A percentile compares a stretch with the other conserved stretches of the same genome.
Evolutionary conservation across 2,113 vertebrate species (phyloP).

Genomic region (Oncorhynchus keta): DNA sequence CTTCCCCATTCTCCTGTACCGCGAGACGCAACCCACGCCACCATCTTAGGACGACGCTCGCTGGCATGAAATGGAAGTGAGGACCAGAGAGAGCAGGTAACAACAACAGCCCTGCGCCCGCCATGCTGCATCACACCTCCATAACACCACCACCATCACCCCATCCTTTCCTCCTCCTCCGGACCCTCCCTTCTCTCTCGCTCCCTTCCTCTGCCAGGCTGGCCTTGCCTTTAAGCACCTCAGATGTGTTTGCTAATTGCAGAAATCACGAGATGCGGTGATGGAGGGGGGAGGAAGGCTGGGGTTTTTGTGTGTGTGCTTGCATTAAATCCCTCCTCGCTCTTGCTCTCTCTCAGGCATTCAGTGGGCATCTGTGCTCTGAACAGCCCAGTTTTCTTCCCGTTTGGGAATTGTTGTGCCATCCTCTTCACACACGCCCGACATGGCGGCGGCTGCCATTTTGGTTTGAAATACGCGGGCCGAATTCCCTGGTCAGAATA

Average conservation of each 20-base stretch:
- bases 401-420: conserved; percentile 67
- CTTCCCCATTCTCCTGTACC: conserved; percentile 72
- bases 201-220: conserved; percentile 12
- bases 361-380: conserved; percentile 68
- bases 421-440: conserved; percentile 50
- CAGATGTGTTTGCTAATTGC: conserved; percentile 71
- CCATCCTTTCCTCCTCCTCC: conserved; percentile 5
- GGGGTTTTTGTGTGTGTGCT: conserved; percentile 62
- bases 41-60: conserved; percentile 76
- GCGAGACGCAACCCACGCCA: conserved; percentile 69
- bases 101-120: conserved; percentile 38
- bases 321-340: conserved; percentile 68
- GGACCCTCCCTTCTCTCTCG: not conserved
- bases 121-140: conserved; percentile 23
- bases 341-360: conserved; percentile 66
- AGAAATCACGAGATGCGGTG: conserved; percentile 52
- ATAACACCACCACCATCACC: conserved; percentile 9
- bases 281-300: conserved; percentile 61
- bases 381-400: conserved; percentile 48
- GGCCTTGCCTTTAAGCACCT: conserved; percentile 63
- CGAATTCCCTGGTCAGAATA: conserved; percentile 12
- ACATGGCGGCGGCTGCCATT: conserved; percentile 71
- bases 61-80: conserved; percentile 78
- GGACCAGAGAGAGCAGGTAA: conserved; percentile 72
- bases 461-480: conserved; percentile 46